These are phyloP conservation scores for Cephalophus harveyi DNA, from an alignment of 2,113 vertebrate species.

Conservation along the genomic window DNA sequence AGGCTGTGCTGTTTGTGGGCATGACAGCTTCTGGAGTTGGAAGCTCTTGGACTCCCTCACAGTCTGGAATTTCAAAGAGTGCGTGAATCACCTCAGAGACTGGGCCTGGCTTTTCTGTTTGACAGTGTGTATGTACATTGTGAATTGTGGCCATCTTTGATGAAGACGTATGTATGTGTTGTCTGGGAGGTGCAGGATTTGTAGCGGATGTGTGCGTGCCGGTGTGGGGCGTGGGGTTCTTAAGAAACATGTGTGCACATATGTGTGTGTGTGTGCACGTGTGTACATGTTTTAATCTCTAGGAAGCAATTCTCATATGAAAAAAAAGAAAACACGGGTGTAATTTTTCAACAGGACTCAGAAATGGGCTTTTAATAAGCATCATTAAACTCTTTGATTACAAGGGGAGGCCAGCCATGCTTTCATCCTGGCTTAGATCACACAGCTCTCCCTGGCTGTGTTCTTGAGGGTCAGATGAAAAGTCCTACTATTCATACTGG, in stretches of 20 bases:
- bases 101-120: background rate
- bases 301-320: conserved; percentile 47
- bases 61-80: conserved; percentile 48
- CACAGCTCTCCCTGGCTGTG: conserved; percentile 61
- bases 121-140: too few species aligned
- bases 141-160: background rate
- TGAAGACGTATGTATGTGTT: background rate
- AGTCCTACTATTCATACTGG: conserved; percentile 65
- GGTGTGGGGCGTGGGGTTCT: background rate
- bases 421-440: conserved; percentile 75
- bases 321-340: background rate
- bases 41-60: conserved; percentile 17
- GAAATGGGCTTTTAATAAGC: conserved; percentile 79
- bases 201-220: background rate
- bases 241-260: background rate
- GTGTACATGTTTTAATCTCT: background rate
- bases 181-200: background rate
- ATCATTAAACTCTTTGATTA: conserved; percentile 76
- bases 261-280: background rate
- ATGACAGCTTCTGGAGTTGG: background rate
- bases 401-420: conserved; percentile 61
- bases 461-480: conserved; percentile 71
- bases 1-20: conserved; percentile 18
- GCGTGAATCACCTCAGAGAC: background rate
- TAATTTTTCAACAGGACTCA: conserved; percentile 70